phyloP scores from a whole-genome alignment of 1,140 invertebrate genomes.

The Sinella curviseta region DNA sequence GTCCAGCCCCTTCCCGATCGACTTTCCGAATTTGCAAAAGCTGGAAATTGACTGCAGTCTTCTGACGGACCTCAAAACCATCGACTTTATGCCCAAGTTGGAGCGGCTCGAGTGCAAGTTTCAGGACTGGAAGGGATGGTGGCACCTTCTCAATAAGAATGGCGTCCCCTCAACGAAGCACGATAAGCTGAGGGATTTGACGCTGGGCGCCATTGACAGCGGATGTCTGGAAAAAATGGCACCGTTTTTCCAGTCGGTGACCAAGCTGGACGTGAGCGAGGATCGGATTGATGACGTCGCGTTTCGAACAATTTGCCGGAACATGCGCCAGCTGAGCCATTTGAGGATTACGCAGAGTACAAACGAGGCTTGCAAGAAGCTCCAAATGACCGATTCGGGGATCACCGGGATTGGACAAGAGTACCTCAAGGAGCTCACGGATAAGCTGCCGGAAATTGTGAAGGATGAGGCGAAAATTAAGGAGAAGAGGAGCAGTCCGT shows the following conservation, averaged over 20 bases:
- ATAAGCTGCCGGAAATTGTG: not conserved
- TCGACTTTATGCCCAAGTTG: slow-evolving; percentile 26
- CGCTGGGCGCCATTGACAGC: slow-evolving; percentile 25
- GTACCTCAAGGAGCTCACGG: not conserved
- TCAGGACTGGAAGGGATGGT: slow-evolving; percentile 34
- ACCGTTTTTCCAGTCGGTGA: slow-evolving; percentile 1
- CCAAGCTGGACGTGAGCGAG: slow-evolving; percentile 24
- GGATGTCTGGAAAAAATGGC: slow-evolving; percentile 30
- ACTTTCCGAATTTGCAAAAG: slow-evolving; percentile 10
- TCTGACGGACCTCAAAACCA: slow-evolving; percentile 12
- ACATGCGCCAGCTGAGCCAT: slow-evolving; percentile 22
- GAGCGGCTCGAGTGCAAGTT: slow-evolving; percentile 33
- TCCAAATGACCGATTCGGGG: not conserved
- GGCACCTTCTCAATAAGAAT: slow-evolving; percentile 28
- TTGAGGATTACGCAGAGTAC: slow-evolving; percentile 22
- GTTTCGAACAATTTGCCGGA: slow-evolving; percentile 10
- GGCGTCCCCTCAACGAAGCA: not conserved
- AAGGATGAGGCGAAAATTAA: not conserved
- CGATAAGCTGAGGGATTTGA: slow-evolving; percentile 17
- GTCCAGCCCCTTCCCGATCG: slow-evolving; percentile 23
- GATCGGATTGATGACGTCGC: slow-evolving; percentile 28
- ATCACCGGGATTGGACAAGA: not conserved
- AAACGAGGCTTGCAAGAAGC: not conserved
- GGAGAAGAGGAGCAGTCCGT: not conserved
- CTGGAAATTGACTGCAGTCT: slow-evolving; percentile 26